Evolutionary conservation across 2,113 vertebrate species (phyloP).

Genomic region (Saccopteryx bilineata): DNA sequence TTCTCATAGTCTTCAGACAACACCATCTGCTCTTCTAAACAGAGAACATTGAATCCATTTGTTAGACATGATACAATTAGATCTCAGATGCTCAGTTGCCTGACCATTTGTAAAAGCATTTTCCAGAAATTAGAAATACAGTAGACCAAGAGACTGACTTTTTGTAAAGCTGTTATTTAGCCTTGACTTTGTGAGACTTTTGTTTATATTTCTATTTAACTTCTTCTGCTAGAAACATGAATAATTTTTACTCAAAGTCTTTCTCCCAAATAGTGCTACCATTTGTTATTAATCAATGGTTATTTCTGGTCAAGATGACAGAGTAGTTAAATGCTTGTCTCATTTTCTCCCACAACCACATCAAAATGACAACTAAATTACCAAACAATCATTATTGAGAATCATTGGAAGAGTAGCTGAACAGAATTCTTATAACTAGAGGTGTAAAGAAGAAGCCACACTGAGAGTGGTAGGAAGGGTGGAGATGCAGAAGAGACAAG

Average conservation of each 20-base stretch:
- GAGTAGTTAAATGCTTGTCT: background rate
- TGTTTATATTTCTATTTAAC: conserved; percentile 46
- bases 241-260: conserved; percentile 41
- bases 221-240: background rate
- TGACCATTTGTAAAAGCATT: conserved; percentile 71
- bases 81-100: conserved; percentile 79
- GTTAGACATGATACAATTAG: conserved; percentile 77
- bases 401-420: background rate
- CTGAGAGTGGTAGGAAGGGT: background rate
- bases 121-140: conserved; percentile 67
- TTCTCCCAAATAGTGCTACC: background rate
- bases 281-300: background rate
- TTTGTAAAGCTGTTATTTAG: conserved; percentile 57
- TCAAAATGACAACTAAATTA: background rate
- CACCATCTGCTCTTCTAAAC: conserved; percentile 81
- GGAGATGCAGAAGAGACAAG: background rate
- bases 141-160: conserved; percentile 66
- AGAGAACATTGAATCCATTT: conserved; percentile 72
- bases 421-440: background rate
- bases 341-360: background rate
- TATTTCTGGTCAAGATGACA: background rate
- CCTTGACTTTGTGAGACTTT: conserved; percentile 55
- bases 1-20: conserved; percentile 70
- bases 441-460: background rate
- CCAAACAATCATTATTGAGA: background rate